Base-by-base conservation (phyloP, 1,140 invertebrate genomes). In the Drosophila sucinea region DNA sequence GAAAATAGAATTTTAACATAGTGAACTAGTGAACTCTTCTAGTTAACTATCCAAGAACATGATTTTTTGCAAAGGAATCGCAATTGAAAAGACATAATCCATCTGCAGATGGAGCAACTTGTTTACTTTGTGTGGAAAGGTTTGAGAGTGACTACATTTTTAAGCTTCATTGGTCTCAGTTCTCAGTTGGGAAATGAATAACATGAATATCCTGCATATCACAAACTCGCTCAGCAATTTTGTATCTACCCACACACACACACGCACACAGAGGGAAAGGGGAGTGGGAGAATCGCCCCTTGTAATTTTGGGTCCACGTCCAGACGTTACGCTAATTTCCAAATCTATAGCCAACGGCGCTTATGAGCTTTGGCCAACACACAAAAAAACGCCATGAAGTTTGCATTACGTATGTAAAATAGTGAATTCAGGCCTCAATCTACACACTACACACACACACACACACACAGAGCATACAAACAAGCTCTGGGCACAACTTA, bases 391-490 rank as follows among this genome's bases (percentile, higher is more conserved):
- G 60, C 82, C 83, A 86, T 86, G 82, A 82, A 87, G 79, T 79
- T 79, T 64, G 79, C 83, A 87, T 87, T 87, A 87, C 80, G 84
- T 87, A 87, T 87, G 83, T 89, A 87, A 87, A 87, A 87, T 87
- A 87, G 83, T 87, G 84, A 54, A 51, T 47, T 40, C 73, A 65
- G 30, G 55, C 82, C 60, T 64, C 60, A 60, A 40, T 57, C 25
- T 25, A 33, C 23, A 33, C 10, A 56, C 32, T 4, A 47, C 56
- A 25, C 5, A 32, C 40, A 35, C 40, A 68, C 17, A 32, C 35
- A 38, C 55, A 60, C 40, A 40, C 55, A 47, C 29, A 55, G 27
- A 55, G 25, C 73, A 32, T 54, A 41, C 62, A 47, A 47, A 23
- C 17, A 23, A 27, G 57, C 57, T 27, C 35, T 5, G 33, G 23